These are phyloP conservation scores for Trileptium ribeirensis DNA, from an alignment of 2,888 invertebrate species.

Conservation along the genomic window DNA sequence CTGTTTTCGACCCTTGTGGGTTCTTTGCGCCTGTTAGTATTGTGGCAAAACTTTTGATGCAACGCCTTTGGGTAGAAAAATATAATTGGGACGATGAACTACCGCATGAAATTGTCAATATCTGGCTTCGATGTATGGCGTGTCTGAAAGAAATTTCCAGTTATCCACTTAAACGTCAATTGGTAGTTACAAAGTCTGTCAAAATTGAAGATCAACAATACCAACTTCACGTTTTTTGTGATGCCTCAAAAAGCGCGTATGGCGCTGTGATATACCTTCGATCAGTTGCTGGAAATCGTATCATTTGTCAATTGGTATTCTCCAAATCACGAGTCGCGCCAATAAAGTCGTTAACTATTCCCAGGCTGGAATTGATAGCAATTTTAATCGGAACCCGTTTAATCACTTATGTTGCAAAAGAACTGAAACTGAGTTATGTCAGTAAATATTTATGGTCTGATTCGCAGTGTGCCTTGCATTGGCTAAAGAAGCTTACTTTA, in stretches of 20 bases:
- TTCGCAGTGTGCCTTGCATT: constrained; percentile 34
- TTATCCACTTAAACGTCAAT: neutral
- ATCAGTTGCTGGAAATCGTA: neutral
- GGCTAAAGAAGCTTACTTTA: constrained; percentile 28
- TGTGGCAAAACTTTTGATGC: constrained; percentile 28
- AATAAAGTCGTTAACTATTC: constrained; percentile 35
- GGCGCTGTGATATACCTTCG: constrained; percentile 35
- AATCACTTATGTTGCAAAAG: constrained; percentile 27
- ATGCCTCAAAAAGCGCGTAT: constrained; percentile 39
- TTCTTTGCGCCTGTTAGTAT: constrained; percentile 29
- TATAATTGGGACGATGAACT: neutral
- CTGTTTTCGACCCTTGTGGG: constrained; percentile 36
- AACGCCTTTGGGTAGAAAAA: neutral
- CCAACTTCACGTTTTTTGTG: constrained; percentile 31
- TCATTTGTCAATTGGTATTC: constrained; percentile 22
- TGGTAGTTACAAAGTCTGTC: neutral
- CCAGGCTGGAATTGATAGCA: constrained; percentile 27
- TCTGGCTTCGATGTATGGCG: neutral
- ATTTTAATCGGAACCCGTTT: constrained; percentile 23
- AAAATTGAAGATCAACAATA: neutral
- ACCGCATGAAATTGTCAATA: neutral
- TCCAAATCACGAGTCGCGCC: constrained; percentile 38
- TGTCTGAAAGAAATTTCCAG: neutral
- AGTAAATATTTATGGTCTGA: constrained; percentile 32
- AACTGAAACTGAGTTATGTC: constrained; percentile 32